Percentiles rank a stretch among this genome's conserved stretches.
Conservation (phyloP, 2,888 invertebrate species). For the Hoplodrina blanda region DNA sequence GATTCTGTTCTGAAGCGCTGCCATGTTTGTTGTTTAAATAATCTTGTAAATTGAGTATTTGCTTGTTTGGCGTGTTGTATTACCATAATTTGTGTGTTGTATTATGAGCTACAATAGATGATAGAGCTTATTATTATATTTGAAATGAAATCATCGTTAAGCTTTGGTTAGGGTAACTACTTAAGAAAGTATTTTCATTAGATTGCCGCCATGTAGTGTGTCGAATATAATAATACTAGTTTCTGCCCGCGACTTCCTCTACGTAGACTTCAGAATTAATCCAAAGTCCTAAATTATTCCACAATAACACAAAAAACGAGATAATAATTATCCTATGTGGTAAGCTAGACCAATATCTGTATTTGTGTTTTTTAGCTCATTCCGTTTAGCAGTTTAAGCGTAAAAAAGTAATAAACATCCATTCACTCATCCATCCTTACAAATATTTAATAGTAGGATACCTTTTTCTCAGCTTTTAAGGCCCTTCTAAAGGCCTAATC, state of each 20-base stretch:
- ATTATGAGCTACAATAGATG: neutral
- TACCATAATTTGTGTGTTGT: constrained; percentile 49
- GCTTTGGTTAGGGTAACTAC: neutral
- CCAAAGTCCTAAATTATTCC: no score
- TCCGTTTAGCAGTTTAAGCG: no score
- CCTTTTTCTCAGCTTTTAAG: neutral
- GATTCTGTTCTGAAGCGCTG: constrained; percentile 13
- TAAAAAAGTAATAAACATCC: no score
- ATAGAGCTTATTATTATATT: constrained; percentile 1
- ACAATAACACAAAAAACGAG: no score
- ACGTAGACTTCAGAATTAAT: no score
- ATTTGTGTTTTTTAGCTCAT: no score
- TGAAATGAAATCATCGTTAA: neutral
- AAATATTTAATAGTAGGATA: no score
- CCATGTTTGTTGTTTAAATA: constrained; percentile 48
- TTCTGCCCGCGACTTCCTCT: no score
- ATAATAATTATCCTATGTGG: no score
- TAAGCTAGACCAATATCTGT: no score
- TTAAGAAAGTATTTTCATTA: neutral
- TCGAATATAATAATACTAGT: neutral
- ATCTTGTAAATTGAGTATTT: constrained; percentile 54
- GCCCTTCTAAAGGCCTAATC: neutral
- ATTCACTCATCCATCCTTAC: no score
- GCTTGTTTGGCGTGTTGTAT: constrained; percentile 34
- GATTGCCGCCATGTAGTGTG: neutral